Percentiles rank a stretch among this genome's conserved stretches.
These are phyloP conservation scores for Rostratula benghalensis DNA, from an alignment of 2,113 vertebrate genomes.

Conservation along the genomic window DNA sequence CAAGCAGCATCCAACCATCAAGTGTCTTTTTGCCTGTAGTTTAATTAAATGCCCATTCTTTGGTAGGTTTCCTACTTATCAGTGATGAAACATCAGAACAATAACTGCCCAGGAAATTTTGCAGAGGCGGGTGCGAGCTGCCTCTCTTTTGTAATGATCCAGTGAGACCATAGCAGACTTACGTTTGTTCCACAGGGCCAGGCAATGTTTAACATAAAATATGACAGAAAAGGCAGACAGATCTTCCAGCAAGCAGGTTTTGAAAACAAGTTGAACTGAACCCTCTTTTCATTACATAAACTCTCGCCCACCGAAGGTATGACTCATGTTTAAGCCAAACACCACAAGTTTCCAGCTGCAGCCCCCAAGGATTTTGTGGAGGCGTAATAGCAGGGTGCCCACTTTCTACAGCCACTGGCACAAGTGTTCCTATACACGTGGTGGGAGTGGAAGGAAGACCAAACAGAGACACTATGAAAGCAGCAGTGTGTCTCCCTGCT, in stretches of 20 bases:
- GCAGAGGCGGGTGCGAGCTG: background rate
- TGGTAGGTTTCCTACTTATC: background rate
- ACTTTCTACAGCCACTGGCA: background rate
- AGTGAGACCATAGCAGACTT: background rate
- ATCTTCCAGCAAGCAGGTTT: background rate
- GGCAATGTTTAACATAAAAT: background rate
- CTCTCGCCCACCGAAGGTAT: background rate
- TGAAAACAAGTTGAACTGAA: constrained; percentile 26
- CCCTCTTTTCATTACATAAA: background rate
- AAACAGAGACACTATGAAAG: background rate
- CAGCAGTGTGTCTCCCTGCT: background rate
- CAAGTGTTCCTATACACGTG: background rate
- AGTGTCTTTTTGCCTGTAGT: background rate
- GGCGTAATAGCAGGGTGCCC: background rate
- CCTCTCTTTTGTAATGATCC: background rate
- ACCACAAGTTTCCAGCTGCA: background rate
- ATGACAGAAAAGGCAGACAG: background rate
- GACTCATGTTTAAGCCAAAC: background rate
- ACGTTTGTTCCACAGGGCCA: background rate
- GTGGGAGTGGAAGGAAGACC: background rate
- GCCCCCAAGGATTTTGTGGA: background rate
- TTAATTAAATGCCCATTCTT: constrained; percentile 16
- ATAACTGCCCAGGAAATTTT: background rate
- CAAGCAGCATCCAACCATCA: background rate
- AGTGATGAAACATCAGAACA: background rate